Conservation (phyloP, 2,113 vertebrate genomes). For the Perca schrenkii region DNA sequence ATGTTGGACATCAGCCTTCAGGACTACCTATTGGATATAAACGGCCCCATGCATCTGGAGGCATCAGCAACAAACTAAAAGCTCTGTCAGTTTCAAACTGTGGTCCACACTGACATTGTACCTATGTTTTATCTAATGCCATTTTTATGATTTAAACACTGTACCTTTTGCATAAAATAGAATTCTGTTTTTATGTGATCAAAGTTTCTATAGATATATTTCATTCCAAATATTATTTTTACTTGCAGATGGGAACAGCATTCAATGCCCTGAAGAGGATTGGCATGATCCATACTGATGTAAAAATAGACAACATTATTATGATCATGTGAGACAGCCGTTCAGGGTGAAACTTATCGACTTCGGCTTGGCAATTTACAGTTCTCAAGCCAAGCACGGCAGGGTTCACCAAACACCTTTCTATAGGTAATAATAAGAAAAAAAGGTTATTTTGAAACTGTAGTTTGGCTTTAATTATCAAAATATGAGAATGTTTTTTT, state of each 20-base stretch:
- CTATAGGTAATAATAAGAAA: neutral
- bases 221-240: neutral
- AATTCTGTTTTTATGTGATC: too few species aligned
- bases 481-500: neutral
- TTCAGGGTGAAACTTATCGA: slow-evolving; percentile 9
- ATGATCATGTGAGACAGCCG: neutral
- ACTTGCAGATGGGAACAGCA: slow-evolving; percentile 6
- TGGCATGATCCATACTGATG: neutral
- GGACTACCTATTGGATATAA: neutral
- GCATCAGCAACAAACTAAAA: neutral
- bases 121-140: too few species aligned
- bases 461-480: too few species aligned
- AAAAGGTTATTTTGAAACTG: too few species aligned
- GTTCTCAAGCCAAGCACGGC: neutral
- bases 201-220: neutral
- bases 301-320: slow-evolving; percentile 7
- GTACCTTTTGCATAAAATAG: too few species aligned
- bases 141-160: too few species aligned
- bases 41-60: neutral
- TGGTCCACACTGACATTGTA: too few species aligned
- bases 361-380: slow-evolving; percentile 1
- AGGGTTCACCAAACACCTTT: neutral
- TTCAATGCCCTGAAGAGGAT: neutral
- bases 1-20: neutral
- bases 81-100: too few species aligned